Evolutionary conservation across 2,888 invertebrate genomes (phyloP).

Genomic region (Tineola bisselliella): DNA sequence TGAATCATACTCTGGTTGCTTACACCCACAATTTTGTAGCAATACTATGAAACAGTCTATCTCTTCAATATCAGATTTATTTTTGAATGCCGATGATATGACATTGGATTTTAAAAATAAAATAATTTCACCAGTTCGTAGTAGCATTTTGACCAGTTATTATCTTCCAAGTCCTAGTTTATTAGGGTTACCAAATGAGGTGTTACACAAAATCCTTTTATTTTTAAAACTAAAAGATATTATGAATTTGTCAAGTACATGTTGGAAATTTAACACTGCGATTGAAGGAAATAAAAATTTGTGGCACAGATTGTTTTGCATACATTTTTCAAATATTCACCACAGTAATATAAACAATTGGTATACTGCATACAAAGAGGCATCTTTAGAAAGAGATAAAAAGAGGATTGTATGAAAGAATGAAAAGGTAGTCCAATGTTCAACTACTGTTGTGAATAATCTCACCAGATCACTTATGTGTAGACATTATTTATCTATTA

Average conservation of each 20-base stretch:
- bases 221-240: constrained; percentile 34
- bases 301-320: too few species aligned
- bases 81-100: constrained; percentile 50
- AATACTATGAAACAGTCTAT: neutral
- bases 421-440: too few species aligned
- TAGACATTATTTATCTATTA: too few species aligned
- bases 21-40: neutral
- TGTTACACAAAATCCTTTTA: constrained; percentile 39
- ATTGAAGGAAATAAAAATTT: too few species aligned
- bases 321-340: too few species aligned
- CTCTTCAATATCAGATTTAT: constrained; percentile 14
- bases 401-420: too few species aligned
- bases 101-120: constrained; percentile 62
- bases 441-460: too few species aligned
- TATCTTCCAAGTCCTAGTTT: constrained; percentile 59
- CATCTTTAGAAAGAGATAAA: too few species aligned
- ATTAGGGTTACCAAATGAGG: constrained; percentile 51
- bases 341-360: too few species aligned
- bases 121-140: constrained; percentile 62
- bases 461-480: too few species aligned
- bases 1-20: constrained; percentile 50
- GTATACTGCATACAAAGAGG: too few species aligned
- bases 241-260: constrained; percentile 38
- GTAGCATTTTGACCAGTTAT: constrained; percentile 54
- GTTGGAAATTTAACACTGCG: constrained; percentile 30